Evolutionary conservation across 2,888 invertebrate species (phyloP).

Genomic region (Auanema sp.): DNA sequence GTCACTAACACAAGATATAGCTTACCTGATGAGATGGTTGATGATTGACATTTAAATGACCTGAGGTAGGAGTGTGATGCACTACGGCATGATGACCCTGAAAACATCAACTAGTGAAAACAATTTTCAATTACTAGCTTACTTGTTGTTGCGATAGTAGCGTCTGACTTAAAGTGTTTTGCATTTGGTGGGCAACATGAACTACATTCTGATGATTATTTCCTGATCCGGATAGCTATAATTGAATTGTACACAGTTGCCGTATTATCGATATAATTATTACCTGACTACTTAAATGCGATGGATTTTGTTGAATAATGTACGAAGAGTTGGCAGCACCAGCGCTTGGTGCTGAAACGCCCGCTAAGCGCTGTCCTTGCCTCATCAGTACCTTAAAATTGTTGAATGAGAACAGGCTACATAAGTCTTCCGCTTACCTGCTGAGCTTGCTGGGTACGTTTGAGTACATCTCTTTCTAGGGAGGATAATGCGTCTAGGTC

Average conservation of each 20-base stretch:
- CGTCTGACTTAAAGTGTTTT: not conserved
- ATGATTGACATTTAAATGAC: conserved; percentile 6
- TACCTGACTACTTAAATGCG: conserved; percentile 8
- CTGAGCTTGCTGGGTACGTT: conserved; percentile 62
- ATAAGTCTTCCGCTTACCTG: conserved; percentile 22
- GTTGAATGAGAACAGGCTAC: conserved; percentile 1
- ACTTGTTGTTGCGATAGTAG: conserved; percentile 17
- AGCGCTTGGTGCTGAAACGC: not conserved
- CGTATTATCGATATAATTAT: not conserved
- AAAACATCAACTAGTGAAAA: too few relatives aligned
- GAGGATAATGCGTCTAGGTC: conserved; percentile 57
- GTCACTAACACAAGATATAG: not conserved
- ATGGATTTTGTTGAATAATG: conserved; percentile 21
- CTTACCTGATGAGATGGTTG: conserved; percentile 17
- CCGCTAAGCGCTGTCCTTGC: conserved; percentile 12
- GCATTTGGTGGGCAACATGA: conserved; percentile 36
- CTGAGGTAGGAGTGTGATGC: too few relatives aligned
- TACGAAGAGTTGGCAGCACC: conserved; percentile 13
- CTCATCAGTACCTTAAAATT: conserved; percentile 15
- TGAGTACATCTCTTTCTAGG: conserved; percentile 59
- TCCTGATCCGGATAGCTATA: conserved; percentile 2
- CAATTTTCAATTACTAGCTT: not conserved
- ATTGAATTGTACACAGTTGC: not conserved
- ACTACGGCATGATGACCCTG: too few relatives aligned
- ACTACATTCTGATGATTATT: conserved; percentile 24